Conservation (phyloP, 2,888 invertebrate genomes). For the Lasioglossum vierecki region DNA sequence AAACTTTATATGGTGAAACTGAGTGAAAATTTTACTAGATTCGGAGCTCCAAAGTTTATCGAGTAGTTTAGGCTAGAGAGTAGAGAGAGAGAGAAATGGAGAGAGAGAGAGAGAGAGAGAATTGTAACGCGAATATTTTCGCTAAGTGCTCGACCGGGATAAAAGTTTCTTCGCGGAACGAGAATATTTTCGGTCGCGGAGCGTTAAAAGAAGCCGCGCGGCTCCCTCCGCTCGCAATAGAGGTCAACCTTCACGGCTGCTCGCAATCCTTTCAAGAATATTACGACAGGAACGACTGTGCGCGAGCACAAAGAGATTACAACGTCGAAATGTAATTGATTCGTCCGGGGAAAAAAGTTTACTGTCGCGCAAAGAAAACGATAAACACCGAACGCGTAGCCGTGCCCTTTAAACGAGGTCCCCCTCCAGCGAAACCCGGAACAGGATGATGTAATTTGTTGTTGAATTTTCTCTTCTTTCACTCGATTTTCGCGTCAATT, state of each 20-base stretch:
- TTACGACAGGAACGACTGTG: constrained; percentile 27
- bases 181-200: constrained; percentile 34
- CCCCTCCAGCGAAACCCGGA: background rate
- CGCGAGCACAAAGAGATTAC: background rate
- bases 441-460: constrained; percentile 33
- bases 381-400: background rate
- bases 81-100: background rate
- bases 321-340: constrained; percentile 18
- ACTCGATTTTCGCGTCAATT: constrained; percentile 19
- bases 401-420: background rate
- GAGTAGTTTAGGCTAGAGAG: background rate
- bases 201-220: constrained; percentile 19
- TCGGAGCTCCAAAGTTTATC: background rate
- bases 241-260: constrained; percentile 46
- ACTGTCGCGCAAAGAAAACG: background rate
- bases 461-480: constrained; percentile 23
- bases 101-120: background rate
- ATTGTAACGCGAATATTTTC: constrained; percentile 20
- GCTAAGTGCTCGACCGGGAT: constrained; percentile 37
- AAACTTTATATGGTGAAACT: background rate
- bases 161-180: constrained; percentile 42
- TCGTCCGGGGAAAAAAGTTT: background rate
- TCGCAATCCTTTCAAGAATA: constrained; percentile 52
- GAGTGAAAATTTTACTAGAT: background rate
- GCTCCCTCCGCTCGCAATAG: constrained; percentile 33